Conservation (phyloP, 2,888 invertebrate species). For the Andrena hattorfiana region DNA sequence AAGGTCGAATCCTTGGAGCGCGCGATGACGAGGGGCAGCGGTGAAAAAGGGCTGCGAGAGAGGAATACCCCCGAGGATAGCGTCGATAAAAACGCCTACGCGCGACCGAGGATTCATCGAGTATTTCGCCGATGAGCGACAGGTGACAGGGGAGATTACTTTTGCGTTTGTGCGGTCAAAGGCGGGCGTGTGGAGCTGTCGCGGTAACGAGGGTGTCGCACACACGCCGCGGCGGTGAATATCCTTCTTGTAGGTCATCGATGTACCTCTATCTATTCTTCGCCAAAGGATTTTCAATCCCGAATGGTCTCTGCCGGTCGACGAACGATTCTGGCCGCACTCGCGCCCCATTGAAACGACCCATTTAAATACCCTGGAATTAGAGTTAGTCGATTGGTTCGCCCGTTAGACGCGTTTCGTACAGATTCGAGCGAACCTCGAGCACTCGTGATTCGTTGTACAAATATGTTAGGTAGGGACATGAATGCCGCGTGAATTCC, state of each 20-base stretch:
- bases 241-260: slow-evolving; percentile 54
- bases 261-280: slow-evolving; percentile 21
- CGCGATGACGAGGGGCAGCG: slow-evolving; percentile 15
- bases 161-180: slow-evolving; percentile 59
- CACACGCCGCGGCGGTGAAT: slow-evolving; percentile 24
- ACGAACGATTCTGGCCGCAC: slow-evolving; percentile 47
- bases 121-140: slow-evolving; percentile 67
- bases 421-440: not conserved
- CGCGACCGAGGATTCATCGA: slow-evolving; percentile 67
- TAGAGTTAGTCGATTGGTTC: not conserved
- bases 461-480: not conserved
- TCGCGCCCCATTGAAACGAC: slow-evolving; percentile 24
- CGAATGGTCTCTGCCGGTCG: slow-evolving; percentile 37
- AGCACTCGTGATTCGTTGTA: not conserved
- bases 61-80: slow-evolving; percentile 54
- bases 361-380: not conserved
- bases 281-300: slow-evolving; percentile 56
- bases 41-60: slow-evolving; percentile 36
- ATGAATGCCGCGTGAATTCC: not conserved
- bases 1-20: slow-evolving; percentile 60
- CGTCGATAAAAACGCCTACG: slow-evolving; percentile 67
- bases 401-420: slow-evolving; percentile 1
- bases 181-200: not conserved
- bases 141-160: slow-evolving; percentile 75
- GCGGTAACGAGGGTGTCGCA: not conserved